Evolutionary conservation across 2,113 vertebrate genomes (phyloP).

Genomic region (Myrmecophaga tridactyla): DNA sequence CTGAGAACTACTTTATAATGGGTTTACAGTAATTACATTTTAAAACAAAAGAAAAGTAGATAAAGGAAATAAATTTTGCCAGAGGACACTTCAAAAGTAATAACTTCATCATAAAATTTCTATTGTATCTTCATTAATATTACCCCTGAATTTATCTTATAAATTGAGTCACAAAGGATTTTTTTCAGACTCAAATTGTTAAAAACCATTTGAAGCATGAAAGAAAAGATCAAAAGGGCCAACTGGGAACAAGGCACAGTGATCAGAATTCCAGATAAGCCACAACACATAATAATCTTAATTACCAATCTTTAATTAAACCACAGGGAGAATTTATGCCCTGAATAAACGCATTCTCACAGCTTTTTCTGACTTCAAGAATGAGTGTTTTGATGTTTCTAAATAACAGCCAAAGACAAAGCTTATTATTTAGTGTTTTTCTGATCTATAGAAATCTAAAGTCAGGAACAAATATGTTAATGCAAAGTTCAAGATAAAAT

Average conservation of each 20-base stretch:
- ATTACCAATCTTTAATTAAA: conserved; percentile 81
- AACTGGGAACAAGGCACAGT: conserved; percentile 65
- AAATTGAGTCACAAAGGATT: conserved; percentile 60
- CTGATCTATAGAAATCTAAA: conserved; percentile 39
- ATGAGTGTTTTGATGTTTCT: conserved; percentile 57
- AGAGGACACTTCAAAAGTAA: conserved; percentile 27
- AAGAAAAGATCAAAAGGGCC: conserved; percentile 77
- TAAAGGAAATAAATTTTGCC: conserved; percentile 42
- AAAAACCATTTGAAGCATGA: conserved; percentile 67
- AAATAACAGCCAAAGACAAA: conserved; percentile 53
- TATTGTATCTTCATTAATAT: conserved; percentile 48
- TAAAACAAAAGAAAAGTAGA: conserved; percentile 28
- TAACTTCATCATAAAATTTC: conserved; percentile 54
- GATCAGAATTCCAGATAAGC: conserved; percentile 78
- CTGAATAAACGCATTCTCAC: conserved; percentile 70
- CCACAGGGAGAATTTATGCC: conserved; percentile 65
- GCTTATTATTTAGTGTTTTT: conserved; percentile 40
- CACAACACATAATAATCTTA: conserved; percentile 69
- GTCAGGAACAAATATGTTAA: conserved; percentile 26
- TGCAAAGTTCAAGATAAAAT: conserved; percentile 28
- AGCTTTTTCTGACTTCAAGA: conserved; percentile 68
- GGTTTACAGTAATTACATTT: conserved; percentile 44
- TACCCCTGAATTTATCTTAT: conserved; percentile 52
- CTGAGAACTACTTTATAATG: conserved; percentile 1
- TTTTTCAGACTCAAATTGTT: conserved; percentile 51